A percentile compares a stretch with the other conserved stretches of the same genome.
phyloP scores from a whole-genome alignment of 2,888 invertebrate genomes.

The Ferrisia virgata region DNA sequence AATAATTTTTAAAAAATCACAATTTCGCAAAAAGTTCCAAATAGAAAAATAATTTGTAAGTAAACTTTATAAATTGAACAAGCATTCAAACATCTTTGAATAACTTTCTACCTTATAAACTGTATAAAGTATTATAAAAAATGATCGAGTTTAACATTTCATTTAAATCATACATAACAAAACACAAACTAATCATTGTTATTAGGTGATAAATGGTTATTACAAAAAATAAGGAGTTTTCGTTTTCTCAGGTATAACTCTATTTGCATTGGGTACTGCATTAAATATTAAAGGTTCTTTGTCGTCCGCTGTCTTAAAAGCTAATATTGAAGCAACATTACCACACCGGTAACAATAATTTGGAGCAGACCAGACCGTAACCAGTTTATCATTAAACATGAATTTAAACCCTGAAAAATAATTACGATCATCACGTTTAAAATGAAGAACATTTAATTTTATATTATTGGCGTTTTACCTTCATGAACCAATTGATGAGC shows the following conservation, averaged over 20 bases:
- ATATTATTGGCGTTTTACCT: constrained; percentile 60
- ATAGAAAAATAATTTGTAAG: neutral
- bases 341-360: constrained; percentile 99
- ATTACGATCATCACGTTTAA: neutral
- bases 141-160: neutral
- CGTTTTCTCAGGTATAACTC: constrained; percentile 87
- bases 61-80: neutral
- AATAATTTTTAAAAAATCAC: neutral
- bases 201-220: neutral
- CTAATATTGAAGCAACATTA: constrained; percentile 94
- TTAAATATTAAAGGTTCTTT: constrained; percentile 82
- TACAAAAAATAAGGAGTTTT: constrained; percentile 96
- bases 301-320: constrained; percentile 76
- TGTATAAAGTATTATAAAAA: neutral
- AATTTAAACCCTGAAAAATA: constrained; percentile 80
- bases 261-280: constrained; percentile 91
- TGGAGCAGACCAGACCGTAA: constrained; percentile 99
- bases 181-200: neutral
- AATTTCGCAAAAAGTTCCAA: neutral
- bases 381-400: constrained; percentile 94
- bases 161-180: neutral
- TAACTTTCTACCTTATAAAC: neutral
- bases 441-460: neutral
- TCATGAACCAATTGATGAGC: constrained; percentile 99
- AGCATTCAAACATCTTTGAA: neutral